Evolutionary conservation across 2,113 vertebrate species (phyloP).

Genomic region (Anguilla rostrata): DNA sequence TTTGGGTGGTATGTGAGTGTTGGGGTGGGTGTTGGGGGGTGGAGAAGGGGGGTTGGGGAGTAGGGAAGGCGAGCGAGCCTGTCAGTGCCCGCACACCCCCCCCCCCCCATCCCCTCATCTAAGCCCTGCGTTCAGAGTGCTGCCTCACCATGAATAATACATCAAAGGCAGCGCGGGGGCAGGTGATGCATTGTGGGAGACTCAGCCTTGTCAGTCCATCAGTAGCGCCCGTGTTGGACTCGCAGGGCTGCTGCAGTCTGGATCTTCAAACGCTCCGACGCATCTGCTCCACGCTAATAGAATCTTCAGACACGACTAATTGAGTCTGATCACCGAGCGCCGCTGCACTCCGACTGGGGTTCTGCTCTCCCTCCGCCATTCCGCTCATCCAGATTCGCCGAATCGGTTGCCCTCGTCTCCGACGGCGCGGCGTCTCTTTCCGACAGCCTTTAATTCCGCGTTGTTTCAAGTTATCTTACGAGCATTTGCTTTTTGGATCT

Average conservation of each 20-base stretch:
- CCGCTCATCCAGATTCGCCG: neutral
- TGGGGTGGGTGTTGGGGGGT: constrained; percentile 22
- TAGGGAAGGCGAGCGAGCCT: constrained; percentile 35
- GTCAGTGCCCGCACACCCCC: constrained; percentile 25
- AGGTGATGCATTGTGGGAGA: constrained; percentile 61
- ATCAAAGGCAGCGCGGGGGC: constrained; percentile 65
- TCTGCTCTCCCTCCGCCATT: neutral
- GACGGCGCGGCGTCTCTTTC: neutral
- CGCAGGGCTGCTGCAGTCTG: constrained; percentile 11
- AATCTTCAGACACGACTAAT: constrained; percentile 26
- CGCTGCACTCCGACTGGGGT: neutral
- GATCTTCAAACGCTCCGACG: constrained; percentile 11
- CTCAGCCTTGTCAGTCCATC: constrained; percentile 56
- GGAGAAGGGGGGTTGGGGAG: constrained; percentile 42
- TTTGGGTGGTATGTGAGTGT: constrained; percentile 52
- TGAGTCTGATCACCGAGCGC: constrained; percentile 13
- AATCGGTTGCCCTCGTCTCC: neutral
- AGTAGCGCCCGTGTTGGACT: constrained; percentile 50
- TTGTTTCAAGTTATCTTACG: neutral
- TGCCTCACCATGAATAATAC: constrained; percentile 65
- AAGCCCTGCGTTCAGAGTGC: constrained; percentile 56
- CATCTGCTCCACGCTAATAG: constrained; percentile 24
- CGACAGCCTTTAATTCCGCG: neutral
- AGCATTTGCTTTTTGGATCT: neutral
- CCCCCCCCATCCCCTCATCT: constrained; percentile 38